Evolutionary conservation across 2,888 invertebrate genomes (phyloP).

Genomic region (Clanis bilineata): DNA sequence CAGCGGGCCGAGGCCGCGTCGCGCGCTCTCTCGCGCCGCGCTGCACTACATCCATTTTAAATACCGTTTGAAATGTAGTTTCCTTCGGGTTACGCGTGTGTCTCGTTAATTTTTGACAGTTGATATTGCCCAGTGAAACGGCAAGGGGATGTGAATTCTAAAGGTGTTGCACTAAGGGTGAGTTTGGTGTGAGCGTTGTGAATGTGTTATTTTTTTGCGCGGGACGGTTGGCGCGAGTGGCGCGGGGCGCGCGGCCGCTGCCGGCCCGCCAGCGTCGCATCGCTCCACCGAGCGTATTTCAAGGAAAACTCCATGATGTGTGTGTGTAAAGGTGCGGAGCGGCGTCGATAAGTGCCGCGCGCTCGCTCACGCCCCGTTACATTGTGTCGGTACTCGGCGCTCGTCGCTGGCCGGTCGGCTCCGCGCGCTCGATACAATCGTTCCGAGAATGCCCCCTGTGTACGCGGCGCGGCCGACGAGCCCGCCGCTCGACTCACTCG

Average conservation of each 20-base stretch:
- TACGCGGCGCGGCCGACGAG: slow-evolving; percentile 28
- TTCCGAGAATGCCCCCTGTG: slow-evolving; percentile 49
- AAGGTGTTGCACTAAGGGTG: slow-evolving; percentile 53
- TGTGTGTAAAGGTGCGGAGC: slow-evolving; percentile 38
- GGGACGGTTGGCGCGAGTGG: slow-evolving; percentile 69
- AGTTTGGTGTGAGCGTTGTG: slow-evolving; percentile 52
- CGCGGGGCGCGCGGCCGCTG: slow-evolving; percentile 8
- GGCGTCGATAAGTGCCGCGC: slow-evolving; percentile 51
- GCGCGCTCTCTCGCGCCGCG: slow-evolving; percentile 62
- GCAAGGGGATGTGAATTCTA: slow-evolving; percentile 69
- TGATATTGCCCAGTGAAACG: slow-evolving; percentile 64
- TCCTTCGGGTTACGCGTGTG: slow-evolving; percentile 76
- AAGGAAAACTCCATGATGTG: slow-evolving; percentile 69
- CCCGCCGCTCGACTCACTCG: no score
- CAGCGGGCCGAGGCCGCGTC: slow-evolving; percentile 79
- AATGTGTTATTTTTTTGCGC: slow-evolving; percentile 76
- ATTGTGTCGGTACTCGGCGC: slow-evolving; percentile 17
- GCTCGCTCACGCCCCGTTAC: slow-evolving; percentile 37
- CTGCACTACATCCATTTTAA: slow-evolving; percentile 74
- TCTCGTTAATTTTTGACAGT: slow-evolving; percentile 82
- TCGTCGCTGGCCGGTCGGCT: no score
- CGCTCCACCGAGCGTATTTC: slow-evolving; percentile 64
- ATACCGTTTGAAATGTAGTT: slow-evolving; percentile 72
- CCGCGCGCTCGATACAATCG: slow-evolving; percentile 33
- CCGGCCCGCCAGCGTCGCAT: slow-evolving; percentile 55